Evolutionary conservation across 1,140 invertebrate species (phyloP).

Genomic region (Cydia fagiglandana): DNA sequence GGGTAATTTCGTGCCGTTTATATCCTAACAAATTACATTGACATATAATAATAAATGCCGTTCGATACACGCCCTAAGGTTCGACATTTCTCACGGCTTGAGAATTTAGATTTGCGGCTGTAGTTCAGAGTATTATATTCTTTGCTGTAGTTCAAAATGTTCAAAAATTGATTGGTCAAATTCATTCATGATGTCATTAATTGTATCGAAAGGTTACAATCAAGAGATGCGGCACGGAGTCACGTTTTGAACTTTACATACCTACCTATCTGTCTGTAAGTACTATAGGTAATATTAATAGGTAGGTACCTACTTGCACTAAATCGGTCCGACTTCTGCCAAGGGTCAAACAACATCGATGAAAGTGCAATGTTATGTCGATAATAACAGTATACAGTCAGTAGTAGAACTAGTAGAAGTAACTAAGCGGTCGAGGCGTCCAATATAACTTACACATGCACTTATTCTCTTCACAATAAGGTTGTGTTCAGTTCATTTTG

Average conservation of each 20-base stretch:
- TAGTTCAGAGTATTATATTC: too few relatives aligned
- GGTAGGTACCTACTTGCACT: neutral
- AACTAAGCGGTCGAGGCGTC: too few relatives aligned
- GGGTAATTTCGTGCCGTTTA: neutral
- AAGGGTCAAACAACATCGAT: slow-evolving; percentile 6
- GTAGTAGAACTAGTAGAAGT: too few relatives aligned
- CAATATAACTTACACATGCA: too few relatives aligned
- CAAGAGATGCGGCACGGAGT: neutral
- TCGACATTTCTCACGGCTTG: neutral
- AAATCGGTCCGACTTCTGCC: neutral
- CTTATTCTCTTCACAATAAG: too few relatives aligned
- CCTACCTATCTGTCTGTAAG: neutral
- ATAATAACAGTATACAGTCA: neutral
- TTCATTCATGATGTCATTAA: neutral
- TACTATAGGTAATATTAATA: neutral
- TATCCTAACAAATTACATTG: neutral
- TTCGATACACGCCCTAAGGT: neutral
- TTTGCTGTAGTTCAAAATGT: too few relatives aligned
- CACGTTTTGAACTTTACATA: neutral
- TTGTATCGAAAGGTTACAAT: neutral
- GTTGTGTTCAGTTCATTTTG: too few relatives aligned
- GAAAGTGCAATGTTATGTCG: neutral
- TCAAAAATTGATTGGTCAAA: too few relatives aligned
- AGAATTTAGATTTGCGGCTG: neutral
- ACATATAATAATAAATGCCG: neutral